Evolutionary conservation across 2,888 invertebrate genomes (phyloP), one percentile per base, ranked within the genome.

Genomic region (Rotaria socialis): DNA sequence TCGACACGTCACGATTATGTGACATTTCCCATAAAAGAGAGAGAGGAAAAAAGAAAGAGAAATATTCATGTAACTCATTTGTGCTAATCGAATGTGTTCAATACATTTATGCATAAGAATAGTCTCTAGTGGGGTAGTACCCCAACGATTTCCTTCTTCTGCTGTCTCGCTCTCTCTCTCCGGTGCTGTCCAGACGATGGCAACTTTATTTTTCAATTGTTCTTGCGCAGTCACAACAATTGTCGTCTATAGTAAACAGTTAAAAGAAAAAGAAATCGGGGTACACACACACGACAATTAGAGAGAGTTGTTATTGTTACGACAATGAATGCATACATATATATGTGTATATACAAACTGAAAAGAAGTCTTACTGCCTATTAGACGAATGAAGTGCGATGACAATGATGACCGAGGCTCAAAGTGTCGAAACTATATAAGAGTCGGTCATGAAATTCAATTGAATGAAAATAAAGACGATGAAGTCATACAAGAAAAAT

Each of bases 121-220:
- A 60, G n/a, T 60, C 27, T 60, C 58, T 60, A 60, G 58, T 60
- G 58, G 27, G 58, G 58, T 60, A n/a, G 58, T 60, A 14, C 58
- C 58, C n/a, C 4, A 60, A 60, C 58, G 58, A 60, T 60, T 60
- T 60, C 58, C 58, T 60, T 60, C 58, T 60, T 60, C 58, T n/a
- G n/a, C 22, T 24, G 16, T 55, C 16, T 16, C 14, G 52, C 50
- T 50, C 50, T n/a, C 35, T 2, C 35, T 56, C 22, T 56, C 7
- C 56, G 56, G 56, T 56, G n/a, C 58, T 27, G 58, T n/a, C 58
- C 58, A 60, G 58, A 60, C 58, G 24, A 60, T 60, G 11, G 58
- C 14, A 27, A 60, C 58, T 60, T 60, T 60, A 60, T 60, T 60
- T 60, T 60, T 60, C 58, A 60, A 60, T 60, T 60, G 58, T 60